Percentiles rank a stretch among this genome's conserved stretches.
phyloP scores from a whole-genome alignment of 2,113 vertebrate species.

The Lycocorax pyrrhopterus region DNA sequence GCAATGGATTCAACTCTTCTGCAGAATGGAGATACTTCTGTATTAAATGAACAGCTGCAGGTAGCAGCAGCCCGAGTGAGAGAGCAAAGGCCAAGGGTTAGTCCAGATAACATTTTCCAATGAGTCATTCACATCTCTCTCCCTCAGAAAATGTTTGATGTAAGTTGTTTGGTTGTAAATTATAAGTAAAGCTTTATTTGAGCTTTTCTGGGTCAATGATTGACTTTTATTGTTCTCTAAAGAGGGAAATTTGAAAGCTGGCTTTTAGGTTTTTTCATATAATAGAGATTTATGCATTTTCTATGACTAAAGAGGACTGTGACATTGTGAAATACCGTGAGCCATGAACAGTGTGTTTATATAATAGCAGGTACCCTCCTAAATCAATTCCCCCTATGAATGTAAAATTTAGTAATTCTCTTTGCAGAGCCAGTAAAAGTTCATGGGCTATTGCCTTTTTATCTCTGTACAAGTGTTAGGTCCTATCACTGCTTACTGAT shows the following conservation, averaged over 20 bases:
- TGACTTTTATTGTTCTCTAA: not conserved
- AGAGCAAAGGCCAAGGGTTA: not conserved
- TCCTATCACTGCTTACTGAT: not conserved
- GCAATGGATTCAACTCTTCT: not conserved
- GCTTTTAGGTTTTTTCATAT: not conserved
- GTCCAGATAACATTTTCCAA: not conserved
- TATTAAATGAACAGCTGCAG: not conserved
- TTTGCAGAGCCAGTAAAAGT: not conserved
- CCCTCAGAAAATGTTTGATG: not conserved
- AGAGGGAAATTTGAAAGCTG: not conserved
- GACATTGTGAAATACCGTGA: not conserved
- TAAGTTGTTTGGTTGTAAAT: not conserved
- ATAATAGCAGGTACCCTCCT: not conserved
- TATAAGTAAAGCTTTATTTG: not conserved
- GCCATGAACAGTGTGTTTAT: not conserved
- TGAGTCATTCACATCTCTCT: not conserved
- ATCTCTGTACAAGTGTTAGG: not conserved
- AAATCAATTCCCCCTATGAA: not conserved
- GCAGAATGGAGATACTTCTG: not conserved
- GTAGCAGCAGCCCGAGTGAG: not conserved
- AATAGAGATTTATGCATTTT: not conserved
- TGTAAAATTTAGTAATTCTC: not conserved
- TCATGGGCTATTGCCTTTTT: not conserved
- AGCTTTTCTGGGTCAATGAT: not conserved
- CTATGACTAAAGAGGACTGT: not conserved